Evolutionary conservation across 1,140 invertebrate species (phyloP), one percentile per base, ranked within the genome.

Genomic region (Drosophila auraria): DNA sequence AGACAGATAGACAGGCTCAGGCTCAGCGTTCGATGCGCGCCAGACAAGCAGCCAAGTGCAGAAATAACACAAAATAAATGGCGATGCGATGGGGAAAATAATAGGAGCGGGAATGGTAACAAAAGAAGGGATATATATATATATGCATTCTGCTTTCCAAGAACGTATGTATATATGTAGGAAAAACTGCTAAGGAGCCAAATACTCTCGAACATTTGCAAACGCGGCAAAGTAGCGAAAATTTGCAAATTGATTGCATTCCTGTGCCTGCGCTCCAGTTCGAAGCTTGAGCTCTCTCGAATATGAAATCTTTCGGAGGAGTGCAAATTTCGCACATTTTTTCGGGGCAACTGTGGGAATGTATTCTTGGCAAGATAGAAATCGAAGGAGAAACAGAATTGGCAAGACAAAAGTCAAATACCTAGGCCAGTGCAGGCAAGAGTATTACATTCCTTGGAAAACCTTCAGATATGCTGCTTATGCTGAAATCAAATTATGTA

Each of bases 201-300:
- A 87, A 87, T 87, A 84, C 84, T 90, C 66, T 90, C 66, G 86
- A 90, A 77, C 86, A 90, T 90, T 87, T 90, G 86, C 86, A 86
- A 87, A 86, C 82, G 86, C 86, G 86, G 86, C 86, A 90, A 90
- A 90, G 86, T 86, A 90, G 82, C 79, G 86, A 90, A 90, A 91
- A 91, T 91, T 91, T 91, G 89, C 89, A 91, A 91, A 91, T 91
- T 91, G 89, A 91, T 91, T 91, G 89, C 89, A 91, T 91, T 91
- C 89, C 89, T 86, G 82, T 87, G 86, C 84, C 83, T 71, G 73
- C 71, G 60, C 59, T 49, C 50, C 45, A 50, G 30, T 33, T 11
- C 33, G 33, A 23, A 53, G 69, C 54, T 49, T 64, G 42, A 65
- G 57, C 45, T 60, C 33, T 36, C 33, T 36, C 59, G 58, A 70